Evolutionary conservation across 2,113 vertebrate genomes (phyloP).

Genomic region (Phalacrocorax pelagicus): DNA sequence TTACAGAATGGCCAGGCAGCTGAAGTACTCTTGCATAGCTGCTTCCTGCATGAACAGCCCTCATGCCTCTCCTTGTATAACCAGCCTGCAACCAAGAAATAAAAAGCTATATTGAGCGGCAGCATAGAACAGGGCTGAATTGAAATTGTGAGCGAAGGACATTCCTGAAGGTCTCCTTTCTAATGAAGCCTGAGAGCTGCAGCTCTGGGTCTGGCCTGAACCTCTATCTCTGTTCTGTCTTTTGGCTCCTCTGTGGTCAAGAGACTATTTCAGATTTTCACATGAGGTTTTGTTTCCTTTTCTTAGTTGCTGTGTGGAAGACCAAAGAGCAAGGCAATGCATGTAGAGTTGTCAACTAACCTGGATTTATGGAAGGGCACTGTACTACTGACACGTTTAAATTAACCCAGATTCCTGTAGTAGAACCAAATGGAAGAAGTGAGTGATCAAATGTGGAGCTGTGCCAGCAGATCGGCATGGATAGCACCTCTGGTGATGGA

Average conservation of each 20-base stretch:
- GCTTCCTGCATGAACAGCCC: neutral
- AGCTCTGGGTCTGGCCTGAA: neutral
- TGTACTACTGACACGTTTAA: neutral
- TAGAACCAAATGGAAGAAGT: neutral
- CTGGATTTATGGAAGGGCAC: neutral
- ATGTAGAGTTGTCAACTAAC: neutral
- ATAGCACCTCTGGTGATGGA: neutral
- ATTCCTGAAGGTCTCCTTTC: neutral
- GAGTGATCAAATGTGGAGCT: neutral
- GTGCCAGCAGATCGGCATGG: neutral
- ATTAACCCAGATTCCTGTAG: neutral
- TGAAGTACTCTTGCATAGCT: neutral
- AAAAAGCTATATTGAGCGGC: rapidly evolving
- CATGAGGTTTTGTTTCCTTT: neutral
- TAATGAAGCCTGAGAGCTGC: neutral
- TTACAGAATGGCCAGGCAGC: neutral
- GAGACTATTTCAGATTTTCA: neutral
- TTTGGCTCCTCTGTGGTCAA: neutral
- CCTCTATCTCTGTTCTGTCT: neutral
- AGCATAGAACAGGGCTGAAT: neutral
- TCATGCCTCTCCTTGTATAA: neutral
- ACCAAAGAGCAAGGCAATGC: neutral
- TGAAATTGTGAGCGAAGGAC: neutral
- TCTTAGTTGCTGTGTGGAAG: neutral
- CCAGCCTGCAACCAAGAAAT: neutral